Conservation (phyloP, 2,797 vertebrate genomes). For the Phalloptychus januarius region DNA sequence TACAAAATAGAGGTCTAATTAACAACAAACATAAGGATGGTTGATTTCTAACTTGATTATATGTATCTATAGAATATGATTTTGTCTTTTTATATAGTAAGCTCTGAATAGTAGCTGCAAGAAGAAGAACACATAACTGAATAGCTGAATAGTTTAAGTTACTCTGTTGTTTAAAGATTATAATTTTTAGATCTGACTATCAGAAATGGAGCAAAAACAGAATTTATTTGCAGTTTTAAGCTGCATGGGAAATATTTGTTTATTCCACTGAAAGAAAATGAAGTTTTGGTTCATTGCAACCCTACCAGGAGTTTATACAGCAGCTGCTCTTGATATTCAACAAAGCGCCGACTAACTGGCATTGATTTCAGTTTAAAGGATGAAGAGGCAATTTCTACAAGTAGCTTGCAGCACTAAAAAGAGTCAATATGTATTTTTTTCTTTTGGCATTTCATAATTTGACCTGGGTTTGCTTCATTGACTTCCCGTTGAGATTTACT, state of each 20-base stretch:
- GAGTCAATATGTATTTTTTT: slow-evolving; percentile 9
- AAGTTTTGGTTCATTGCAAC: background rate
- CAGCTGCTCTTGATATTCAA: slow-evolving; percentile 16
- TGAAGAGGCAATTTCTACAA: slow-evolving; percentile 39
- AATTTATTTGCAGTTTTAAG: background rate
- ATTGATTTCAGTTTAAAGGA: slow-evolving; percentile 58
- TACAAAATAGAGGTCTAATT: background rate
- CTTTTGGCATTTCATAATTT: slow-evolving; percentile 18
- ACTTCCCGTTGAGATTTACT: slow-evolving; percentile 15
- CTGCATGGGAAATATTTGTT: background rate
- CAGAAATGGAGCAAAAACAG: no score
- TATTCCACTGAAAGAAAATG: background rate
- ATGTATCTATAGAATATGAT: background rate
- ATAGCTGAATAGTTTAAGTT: background rate
- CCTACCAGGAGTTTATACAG: background rate
- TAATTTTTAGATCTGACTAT: slow-evolving; percentile 6
- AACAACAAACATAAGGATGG: background rate
- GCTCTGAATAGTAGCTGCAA: background rate
- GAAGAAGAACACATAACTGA: background rate
- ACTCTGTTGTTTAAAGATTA: slow-evolving; percentile 1
- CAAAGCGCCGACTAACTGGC: slow-evolving; percentile 36
- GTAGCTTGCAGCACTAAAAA: slow-evolving; percentile 5
- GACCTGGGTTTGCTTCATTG: background rate
- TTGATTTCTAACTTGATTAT: background rate
- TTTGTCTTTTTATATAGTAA: background rate